phyloP scores from a whole-genome alignment of 1,140 invertebrate genomes.

The Leptinotarsa undecemlineata region DNA sequence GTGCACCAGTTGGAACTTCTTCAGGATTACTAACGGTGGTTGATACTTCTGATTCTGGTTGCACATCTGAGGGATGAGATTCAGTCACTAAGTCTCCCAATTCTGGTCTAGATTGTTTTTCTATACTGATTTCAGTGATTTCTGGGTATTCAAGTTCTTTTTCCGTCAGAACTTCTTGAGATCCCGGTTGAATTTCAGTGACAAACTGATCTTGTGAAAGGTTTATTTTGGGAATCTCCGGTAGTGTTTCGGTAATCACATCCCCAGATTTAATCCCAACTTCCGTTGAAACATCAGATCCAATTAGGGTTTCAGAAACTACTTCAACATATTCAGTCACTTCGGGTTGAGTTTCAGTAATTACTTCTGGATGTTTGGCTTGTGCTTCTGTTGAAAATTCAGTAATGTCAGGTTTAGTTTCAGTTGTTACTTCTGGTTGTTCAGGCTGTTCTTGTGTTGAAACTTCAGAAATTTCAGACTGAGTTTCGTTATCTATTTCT shows the following conservation, averaged over 20 bases:
- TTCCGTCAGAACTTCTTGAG: neutral
- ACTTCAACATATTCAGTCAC: conserved; percentile 8
- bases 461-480: conserved; percentile 28
- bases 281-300: conserved; percentile 34
- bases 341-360: conserved; percentile 9
- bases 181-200: neutral
- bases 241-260: conserved; percentile 4
- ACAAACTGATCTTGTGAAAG: no score
- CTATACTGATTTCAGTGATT: conserved; percentile 25
- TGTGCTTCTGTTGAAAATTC: conserved; percentile 20
- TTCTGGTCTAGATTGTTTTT: neutral
- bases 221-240: neutral
- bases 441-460: conserved; percentile 11
- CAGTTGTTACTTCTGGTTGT: conserved; percentile 18
- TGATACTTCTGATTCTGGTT: conserved; percentile 28
- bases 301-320: conserved; percentile 18
- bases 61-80: neutral
- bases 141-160: conserved; percentile 16
- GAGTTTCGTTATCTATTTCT: conserved; percentile 6
- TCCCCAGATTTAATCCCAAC: conserved; percentile 20
- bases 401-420: conserved; percentile 10
- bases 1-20: neutral
- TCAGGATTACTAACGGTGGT: conserved; percentile 28
- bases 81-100: neutral
- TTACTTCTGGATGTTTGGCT: neutral